Conservation (phyloP, 2,113 vertebrate genomes). For the Indri indri region DNA sequence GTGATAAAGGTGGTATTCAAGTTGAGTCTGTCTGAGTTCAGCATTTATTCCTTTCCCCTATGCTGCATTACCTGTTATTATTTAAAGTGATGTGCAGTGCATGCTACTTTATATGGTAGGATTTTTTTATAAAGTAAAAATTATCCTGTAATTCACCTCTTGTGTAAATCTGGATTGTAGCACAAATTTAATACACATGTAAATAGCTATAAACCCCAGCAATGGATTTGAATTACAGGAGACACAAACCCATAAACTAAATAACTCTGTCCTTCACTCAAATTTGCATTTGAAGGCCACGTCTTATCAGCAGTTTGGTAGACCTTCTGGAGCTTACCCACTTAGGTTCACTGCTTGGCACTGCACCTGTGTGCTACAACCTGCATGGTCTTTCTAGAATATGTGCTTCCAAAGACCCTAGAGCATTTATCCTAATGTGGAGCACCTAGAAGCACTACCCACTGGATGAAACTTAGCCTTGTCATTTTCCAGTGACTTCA, state of each 20-base stretch:
- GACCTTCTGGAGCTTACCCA: background rate
- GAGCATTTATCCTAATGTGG: conserved; percentile 9
- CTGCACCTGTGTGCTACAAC: background rate
- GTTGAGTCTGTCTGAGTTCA: background rate
- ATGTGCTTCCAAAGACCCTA: background rate
- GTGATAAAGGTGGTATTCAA: background rate
- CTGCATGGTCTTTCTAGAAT: background rate
- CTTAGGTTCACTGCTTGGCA: background rate
- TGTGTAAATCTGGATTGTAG: background rate
- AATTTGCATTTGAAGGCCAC: background rate
- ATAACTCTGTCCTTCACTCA: background rate
- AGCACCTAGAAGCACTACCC: background rate
- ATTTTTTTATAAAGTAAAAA: background rate
- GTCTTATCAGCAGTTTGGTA: background rate
- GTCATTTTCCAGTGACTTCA: background rate
- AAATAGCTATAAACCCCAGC: background rate
- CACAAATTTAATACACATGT: background rate
- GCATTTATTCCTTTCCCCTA: background rate
- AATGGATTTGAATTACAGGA: background rate
- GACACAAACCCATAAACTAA: background rate
- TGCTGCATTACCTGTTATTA: background rate
- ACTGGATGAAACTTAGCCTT: background rate
- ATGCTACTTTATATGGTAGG: background rate
- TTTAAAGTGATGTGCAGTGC: background rate
- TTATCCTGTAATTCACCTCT: background rate